A percentile compares a stretch with the other conserved stretches of the same genome.
Evolutionary conservation across 2,797 vertebrate species (phyloP).

Genomic region (Phrynocephalus forsythii): DNA sequence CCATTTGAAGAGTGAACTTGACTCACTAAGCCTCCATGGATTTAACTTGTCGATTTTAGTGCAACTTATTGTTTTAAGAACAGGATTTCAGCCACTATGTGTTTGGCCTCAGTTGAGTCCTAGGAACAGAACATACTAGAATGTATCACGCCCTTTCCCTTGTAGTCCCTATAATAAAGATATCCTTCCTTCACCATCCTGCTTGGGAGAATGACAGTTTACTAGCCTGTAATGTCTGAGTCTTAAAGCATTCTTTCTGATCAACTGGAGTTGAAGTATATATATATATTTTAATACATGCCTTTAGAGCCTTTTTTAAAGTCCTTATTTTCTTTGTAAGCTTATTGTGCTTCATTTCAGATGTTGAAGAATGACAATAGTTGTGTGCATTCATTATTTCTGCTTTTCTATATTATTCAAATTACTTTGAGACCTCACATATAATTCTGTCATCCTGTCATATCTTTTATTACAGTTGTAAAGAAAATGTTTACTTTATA

Average conservation of each 20-base stretch:
- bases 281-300: background rate
- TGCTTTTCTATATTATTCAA: conserved; percentile 79
- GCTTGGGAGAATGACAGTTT: background rate
- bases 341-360: conserved; percentile 64
- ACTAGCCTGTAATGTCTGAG: conserved; percentile 1
- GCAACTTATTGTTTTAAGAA: too few relatives aligned
- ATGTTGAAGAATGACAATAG: conserved; percentile 67
- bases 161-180: background rate
- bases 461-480: conserved; percentile 82
- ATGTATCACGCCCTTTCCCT: background rate
- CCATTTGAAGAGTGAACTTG: too few relatives aligned
- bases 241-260: background rate
- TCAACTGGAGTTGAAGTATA: conserved; percentile 36
- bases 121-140: background rate
- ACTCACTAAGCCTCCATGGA: too few relatives aligned
- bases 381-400: conserved; percentile 63
- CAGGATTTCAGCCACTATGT: too few relatives aligned
- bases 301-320: background rate
- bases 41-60: too few relatives aligned
- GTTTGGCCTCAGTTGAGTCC: too few relatives aligned
- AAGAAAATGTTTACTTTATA: conserved; percentile 82
- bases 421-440: conserved; percentile 77
- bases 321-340: conserved; percentile 71
- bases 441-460: conserved; percentile 75
- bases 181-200: background rate